These are phyloP conservation scores for Felis catus DNA, from an alignment of 2,113 vertebrate genomes.

Conservation along the genomic window DNA sequence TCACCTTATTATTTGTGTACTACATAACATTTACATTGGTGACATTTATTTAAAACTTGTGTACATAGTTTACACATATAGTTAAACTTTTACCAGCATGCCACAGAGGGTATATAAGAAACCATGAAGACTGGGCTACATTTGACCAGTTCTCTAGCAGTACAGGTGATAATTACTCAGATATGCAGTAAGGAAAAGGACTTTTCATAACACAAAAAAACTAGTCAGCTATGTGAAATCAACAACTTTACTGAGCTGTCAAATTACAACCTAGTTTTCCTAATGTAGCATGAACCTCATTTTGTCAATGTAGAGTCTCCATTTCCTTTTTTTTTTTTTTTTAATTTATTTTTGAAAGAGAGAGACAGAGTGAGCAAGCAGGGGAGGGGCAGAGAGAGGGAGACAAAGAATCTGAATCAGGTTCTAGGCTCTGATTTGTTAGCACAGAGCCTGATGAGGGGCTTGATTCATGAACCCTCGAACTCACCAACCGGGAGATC, in stretches of 20 bases:
- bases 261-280: not conserved
- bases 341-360: too few relatives aligned
- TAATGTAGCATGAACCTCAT: not conserved
- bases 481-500: too few relatives aligned
- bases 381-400: too few relatives aligned
- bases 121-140: not conserved
- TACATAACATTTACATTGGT: not conserved
- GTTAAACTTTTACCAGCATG: not conserved
- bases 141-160: not conserved
- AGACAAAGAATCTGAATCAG: too few relatives aligned
- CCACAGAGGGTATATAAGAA: not conserved
- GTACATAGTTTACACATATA: rapidly evolving
- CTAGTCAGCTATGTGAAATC: not conserved
- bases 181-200: not conserved
- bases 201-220: not conserved
- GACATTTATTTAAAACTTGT: not conserved
- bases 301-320: not conserved
- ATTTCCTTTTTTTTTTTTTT: not conserved
- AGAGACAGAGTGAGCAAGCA: too few relatives aligned
- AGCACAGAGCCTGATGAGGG: too few relatives aligned
- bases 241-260: not conserved
- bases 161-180: not conserved
- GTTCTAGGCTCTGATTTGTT: too few relatives aligned
- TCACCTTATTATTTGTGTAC: not conserved
- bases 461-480: too few relatives aligned